Base-by-base conservation (phyloP, 2,113 vertebrate genomes). In the Cynoglossus semilaevis region DNA sequence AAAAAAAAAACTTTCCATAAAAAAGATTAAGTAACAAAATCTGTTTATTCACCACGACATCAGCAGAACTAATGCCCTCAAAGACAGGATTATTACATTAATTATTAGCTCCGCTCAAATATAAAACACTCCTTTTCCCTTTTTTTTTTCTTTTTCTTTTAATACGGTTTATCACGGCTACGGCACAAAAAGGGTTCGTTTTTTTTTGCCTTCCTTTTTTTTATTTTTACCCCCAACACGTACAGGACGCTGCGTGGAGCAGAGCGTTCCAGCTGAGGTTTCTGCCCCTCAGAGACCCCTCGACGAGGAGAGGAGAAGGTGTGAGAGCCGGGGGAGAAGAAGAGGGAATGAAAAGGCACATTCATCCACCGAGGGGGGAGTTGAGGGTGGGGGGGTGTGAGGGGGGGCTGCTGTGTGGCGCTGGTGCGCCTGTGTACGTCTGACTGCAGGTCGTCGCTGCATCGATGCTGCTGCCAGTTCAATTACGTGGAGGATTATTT, bases 211-310 rank as follows among this genome's bases (percentile, higher is more conserved):
- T n/a, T 1, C 11, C 1, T 2, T 67, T n/a, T 40, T 62, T 43
- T 38, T 38, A 10, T 38, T 2, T 4, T 8, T 8, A 38, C 37
- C 9, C 2, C 9, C 37, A 38, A 38, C 37, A 38, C 37, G 8
- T 68, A 77, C 77, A 74, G 42, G 11, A 18, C 72, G 65, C 65
- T 72, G 71, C 63, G 69, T 66, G 60, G 49, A 71, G 71, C 48
- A 9, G 51, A 9, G 47, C 35, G 71, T 73, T 76, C 81, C 78
- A 80, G 80, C 78, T 82, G 74, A 29, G 76, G 77, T 67, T 55
- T 50, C 55, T 71, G 54, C 60, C 69, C 67, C n/a, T 12, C 61
- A 72, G 54, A 79, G 82, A 85, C 51, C 83, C 83, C 22, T 6
- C 78, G 46, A 72, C 37, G 48, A 61, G 71, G 70, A 44, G 36